phyloP scores from a whole-genome alignment of 2,113 vertebrate genomes.

The Oplegnathus fasciatus region DNA sequence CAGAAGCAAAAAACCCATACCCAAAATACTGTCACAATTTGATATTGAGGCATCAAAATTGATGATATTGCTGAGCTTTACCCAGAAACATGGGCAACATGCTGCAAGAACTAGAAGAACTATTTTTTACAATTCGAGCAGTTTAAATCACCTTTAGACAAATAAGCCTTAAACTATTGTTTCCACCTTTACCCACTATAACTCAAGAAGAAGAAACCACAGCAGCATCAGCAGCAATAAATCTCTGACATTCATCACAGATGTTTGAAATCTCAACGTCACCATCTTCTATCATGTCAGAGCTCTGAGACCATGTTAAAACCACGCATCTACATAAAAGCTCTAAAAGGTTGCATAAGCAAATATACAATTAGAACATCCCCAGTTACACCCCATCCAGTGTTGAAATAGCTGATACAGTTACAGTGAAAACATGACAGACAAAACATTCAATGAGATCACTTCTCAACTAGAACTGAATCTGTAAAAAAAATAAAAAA shows the following conservation, averaged over 20 bases:
- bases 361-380: not conserved
- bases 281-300: not conserved
- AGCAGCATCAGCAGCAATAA: not conserved
- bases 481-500: not conserved
- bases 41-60: not conserved
- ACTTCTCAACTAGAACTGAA: not conserved
- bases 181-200: not conserved
- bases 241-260: not conserved
- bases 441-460: not conserved
- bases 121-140: not conserved
- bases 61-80: not conserved
- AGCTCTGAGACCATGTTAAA: not conserved
- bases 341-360: not conserved
- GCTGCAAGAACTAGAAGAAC: not conserved
- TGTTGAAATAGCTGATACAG: not conserved
- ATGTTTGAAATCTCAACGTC: constrained; percentile 5
- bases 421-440: not conserved
- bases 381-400: not conserved
- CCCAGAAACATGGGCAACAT: not conserved
- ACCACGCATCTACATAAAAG: not conserved
- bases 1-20: not conserved
- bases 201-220: not conserved
- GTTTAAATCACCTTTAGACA: not conserved
- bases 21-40: not conserved
- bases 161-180: not conserved